A percentile compares a stretch with the other conserved stretches of the same genome.
Evolutionary conservation across 2,797 vertebrate genomes (phyloP).

Genomic region (Sebastes minor): DNA sequence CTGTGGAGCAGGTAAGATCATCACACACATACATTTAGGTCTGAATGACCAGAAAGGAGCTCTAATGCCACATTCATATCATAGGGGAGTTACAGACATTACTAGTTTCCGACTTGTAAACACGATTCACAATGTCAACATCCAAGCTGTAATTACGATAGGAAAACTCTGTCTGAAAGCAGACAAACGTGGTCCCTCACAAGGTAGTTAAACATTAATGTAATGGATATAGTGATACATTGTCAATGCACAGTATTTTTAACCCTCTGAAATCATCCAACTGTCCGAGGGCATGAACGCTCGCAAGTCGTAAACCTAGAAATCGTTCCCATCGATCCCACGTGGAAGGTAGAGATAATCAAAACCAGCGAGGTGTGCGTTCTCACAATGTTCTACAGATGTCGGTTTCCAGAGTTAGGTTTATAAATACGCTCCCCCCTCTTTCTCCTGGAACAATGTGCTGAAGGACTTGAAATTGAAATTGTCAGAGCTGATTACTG

Average conservation of each 20-base stretch:
- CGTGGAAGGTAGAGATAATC: not conserved
- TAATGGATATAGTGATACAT: not conserved
- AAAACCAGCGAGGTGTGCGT: not conserved
- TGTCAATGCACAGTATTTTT: not conserved
- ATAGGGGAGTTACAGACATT: not conserved
- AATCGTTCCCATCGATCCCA: not conserved
- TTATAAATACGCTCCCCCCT: too few species aligned
- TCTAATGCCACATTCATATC: too few species aligned
- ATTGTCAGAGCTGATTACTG: not conserved
- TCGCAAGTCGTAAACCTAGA: not conserved
- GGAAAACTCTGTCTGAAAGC: not conserved
- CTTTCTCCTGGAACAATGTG: not conserved
- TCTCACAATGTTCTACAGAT: not conserved
- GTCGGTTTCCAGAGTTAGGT: not conserved
- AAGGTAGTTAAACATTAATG: not conserved
- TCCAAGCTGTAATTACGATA: not conserved
- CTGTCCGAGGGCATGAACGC: not conserved
- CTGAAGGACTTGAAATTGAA: not conserved
- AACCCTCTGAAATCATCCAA: not conserved
- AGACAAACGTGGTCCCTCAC: not conserved
- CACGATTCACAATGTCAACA: not conserved
- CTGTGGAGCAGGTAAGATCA: slow-evolving; percentile 87
- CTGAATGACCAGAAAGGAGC: not conserved
- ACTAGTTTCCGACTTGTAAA: not conserved
- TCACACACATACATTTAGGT: not conserved